Base-by-base conservation (phyloP, 2,113 vertebrate species). In the Dasypus novemcinctus region DNA sequence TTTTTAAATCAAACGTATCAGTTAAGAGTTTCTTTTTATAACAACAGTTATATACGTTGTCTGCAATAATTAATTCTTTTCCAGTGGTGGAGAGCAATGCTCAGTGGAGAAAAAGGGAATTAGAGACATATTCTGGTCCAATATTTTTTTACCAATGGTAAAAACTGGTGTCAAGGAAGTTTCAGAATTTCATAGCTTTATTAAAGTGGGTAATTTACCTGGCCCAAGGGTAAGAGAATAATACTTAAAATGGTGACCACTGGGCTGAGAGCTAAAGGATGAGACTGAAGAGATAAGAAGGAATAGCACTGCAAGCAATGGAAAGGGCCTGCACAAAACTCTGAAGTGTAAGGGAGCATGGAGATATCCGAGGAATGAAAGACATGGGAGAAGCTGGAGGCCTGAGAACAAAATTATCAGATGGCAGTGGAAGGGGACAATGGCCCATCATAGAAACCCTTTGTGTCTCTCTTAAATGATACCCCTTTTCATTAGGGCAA, bases 261-360 rank as follows among this genome's bases (percentile, higher is more conserved):
- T 75, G 25, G 21, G 38, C 13, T 75, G 25, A 41, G 33, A 21
- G 27, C 18, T 49, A 49, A 29, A 68, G 49, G 27, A 33, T 64
- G 63, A 64, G 25, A 2, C 46, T 49, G 46, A 23, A 36, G 29
- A 11, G n/a, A 0, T 54, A 64, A 68, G 25, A 33, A 10, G n/a
- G 31, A 71, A 38, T 0, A n/a, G 31, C 17, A 36, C 1, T 7
- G 8, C 11, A 66, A 64, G 31, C 10, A 18, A 29, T 2, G n/a
- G n/a, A 25, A 29, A 69, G 4, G 6, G 4, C 1, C 33, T 15
- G 5, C 0, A 2, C 5, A 29, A 27, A 41, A 8, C 6, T n/a
- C 25, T 4, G 10, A 46, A 21, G 33, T 1, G 5, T n/a, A 36
- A 63, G 33, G 49, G 38, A 11, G 29, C 27, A 11, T 4, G 9